Conservation (phyloP, 23 tunicate species). For the Styela plicata region DNA sequence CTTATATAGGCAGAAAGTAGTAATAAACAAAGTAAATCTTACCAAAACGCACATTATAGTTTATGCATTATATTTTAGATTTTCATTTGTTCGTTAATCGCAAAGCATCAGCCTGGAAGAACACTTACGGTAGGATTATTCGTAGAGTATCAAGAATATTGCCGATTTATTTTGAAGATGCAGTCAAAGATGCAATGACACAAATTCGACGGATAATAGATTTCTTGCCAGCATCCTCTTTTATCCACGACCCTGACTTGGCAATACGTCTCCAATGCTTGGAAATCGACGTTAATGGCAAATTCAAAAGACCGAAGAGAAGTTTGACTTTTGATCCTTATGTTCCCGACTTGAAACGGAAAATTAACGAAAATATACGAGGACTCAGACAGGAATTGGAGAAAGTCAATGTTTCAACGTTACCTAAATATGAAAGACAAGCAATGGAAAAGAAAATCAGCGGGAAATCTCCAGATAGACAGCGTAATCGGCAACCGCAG, state of each 20-base stretch:
- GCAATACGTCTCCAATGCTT: background rate
- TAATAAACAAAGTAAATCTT: too few relatives aligned
- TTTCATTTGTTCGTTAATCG: background rate
- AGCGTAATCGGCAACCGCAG: background rate
- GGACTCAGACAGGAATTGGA: slow-evolving; percentile 6
- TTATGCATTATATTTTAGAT: background rate
- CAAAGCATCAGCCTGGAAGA: slow-evolving; percentile 2
- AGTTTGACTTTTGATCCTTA: slow-evolving; percentile 6
- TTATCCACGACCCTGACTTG: background rate
- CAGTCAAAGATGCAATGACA: background rate
- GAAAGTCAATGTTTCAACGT: background rate
- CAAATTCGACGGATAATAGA: slow-evolving; percentile 1
- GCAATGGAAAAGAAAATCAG: background rate
- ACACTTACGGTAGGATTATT: background rate
- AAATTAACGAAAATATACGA: background rate
- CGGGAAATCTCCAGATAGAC: background rate
- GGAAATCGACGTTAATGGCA: background rate
- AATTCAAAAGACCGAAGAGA: background rate
- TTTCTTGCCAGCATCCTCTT: background rate
- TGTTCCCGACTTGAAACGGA: background rate
- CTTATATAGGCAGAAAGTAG: too few relatives aligned
- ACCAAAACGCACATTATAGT: too few relatives aligned
- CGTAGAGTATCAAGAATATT: background rate
- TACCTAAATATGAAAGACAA: slow-evolving; percentile 1
- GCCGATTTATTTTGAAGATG: slow-evolving; percentile 1